Evolutionary conservation across 2,113 vertebrate species (phyloP).

Genomic region (Notothenia coriiceps): DNA sequence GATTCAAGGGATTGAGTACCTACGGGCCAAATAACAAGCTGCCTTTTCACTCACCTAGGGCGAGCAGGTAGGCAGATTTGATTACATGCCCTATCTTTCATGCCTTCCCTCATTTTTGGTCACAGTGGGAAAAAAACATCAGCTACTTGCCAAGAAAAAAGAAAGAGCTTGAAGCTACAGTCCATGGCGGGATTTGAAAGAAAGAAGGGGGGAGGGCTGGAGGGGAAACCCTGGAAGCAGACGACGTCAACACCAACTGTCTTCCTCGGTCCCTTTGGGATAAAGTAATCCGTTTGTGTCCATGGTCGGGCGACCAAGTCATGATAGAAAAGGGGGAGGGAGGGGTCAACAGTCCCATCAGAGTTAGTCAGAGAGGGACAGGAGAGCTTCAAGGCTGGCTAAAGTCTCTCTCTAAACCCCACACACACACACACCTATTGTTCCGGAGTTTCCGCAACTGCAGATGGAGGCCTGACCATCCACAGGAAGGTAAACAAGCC

Average conservation of each 20-base stretch:
- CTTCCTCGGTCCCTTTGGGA: conserved; percentile 66
- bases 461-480: conserved; percentile 87
- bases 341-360: conserved; percentile 55
- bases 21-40: conserved; percentile 28
- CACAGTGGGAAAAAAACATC: conserved; percentile 32
- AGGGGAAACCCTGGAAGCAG: conserved; percentile 64
- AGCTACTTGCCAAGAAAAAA: conserved; percentile 28
- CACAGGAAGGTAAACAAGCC: conserved; percentile 93
- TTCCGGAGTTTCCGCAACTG: conserved; percentile 86
- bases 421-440: conserved; percentile 86
- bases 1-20: conserved; percentile 44
- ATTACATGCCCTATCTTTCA: conserved; percentile 56
- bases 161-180: conserved; percentile 22
- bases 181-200: conserved; percentile 24
- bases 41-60: conserved; percentile 34
- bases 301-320: conserved; percentile 64
- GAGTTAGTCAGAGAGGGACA: conserved; percentile 61
- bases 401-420: conserved; percentile 56
- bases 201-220: background rate
- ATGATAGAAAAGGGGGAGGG: conserved; percentile 48
- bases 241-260: conserved; percentile 70
- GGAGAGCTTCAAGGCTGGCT: conserved; percentile 68
- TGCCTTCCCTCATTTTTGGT: conserved; percentile 42
- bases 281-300: conserved; percentile 77
- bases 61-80: conserved; percentile 21